Conservation (phyloP, 2,113 vertebrate genomes). For the Seriola quinqueradiata region DNA sequence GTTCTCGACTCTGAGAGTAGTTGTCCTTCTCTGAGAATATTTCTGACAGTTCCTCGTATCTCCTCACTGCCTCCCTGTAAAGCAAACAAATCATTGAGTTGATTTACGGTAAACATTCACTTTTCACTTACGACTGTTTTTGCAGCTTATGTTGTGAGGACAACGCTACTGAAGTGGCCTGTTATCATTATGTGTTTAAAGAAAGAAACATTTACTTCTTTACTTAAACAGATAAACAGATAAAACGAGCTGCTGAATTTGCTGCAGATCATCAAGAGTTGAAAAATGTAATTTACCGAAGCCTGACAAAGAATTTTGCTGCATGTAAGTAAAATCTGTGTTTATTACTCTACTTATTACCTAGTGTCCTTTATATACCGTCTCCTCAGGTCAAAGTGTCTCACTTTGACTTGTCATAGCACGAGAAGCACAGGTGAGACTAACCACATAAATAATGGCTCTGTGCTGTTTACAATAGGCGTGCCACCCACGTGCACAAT, state of each 20-base stretch:
- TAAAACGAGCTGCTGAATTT: background rate
- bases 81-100: background rate
- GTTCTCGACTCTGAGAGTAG: conserved; percentile 90
- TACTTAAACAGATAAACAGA: background rate
- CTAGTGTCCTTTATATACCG: background rate
- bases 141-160: too few species aligned
- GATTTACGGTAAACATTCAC: background rate
- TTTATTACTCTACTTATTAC: background rate
- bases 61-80: conserved; percentile 84
- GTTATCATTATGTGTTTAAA: background rate
- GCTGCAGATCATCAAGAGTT: background rate
- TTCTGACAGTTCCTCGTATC: conserved; percentile 87
- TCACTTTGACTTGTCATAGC: background rate
- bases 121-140: too few species aligned
- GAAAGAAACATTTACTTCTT: background rate
- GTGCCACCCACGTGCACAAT: background rate
- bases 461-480: background rate
- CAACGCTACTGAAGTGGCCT: background rate
- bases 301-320: background rate
- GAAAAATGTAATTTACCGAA: background rate
- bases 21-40: conserved; percentile 94
- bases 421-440: background rate
- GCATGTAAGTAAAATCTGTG: background rate
- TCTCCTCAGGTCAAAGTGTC: background rate
- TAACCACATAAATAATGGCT: background rate